Conservation (phyloP, 2,797 vertebrate genomes). For the Corythornis leucogaster region DNA sequence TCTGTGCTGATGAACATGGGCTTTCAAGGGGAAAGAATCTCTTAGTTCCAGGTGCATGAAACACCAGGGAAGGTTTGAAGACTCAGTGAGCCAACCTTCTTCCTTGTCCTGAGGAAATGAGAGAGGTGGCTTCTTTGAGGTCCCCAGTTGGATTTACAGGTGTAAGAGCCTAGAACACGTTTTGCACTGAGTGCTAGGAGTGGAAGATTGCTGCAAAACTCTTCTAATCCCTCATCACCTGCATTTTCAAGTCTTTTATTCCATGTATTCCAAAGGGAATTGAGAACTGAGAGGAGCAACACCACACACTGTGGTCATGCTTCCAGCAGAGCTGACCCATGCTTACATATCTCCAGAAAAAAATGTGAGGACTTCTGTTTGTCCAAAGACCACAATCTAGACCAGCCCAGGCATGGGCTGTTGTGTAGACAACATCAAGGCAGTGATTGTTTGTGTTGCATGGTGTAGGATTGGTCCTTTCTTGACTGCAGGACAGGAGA, state of each 20-base stretch:
- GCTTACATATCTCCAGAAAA: not conserved
- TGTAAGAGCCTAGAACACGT: not conserved
- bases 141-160: not conserved
- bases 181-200: not conserved
- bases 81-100: not conserved
- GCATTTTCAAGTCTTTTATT: constrained; percentile 32
- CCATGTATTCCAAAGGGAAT: not conserved
- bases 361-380: not conserved
- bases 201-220: constrained; percentile 4
- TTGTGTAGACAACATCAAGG: not conserved
- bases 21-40: constrained; percentile 8
- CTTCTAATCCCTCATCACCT: not conserved
- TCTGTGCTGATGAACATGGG: constrained; percentile 38
- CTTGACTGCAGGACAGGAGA: not conserved
- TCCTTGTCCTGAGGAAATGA: constrained; percentile 8
- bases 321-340: not conserved
- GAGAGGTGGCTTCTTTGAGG: not conserved
- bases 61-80: constrained; percentile 19
- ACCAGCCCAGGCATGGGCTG: not conserved
- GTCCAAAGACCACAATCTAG: not conserved
- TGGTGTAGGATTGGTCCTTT: not conserved
- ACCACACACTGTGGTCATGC: not conserved
- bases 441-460: not conserved
- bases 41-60: constrained; percentile 11
- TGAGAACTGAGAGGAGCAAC: not conserved